These are phyloP conservation scores for Toxotes jaculatrix DNA, from an alignment of 2,113 vertebrate species.

Conservation along the genomic window DNA sequence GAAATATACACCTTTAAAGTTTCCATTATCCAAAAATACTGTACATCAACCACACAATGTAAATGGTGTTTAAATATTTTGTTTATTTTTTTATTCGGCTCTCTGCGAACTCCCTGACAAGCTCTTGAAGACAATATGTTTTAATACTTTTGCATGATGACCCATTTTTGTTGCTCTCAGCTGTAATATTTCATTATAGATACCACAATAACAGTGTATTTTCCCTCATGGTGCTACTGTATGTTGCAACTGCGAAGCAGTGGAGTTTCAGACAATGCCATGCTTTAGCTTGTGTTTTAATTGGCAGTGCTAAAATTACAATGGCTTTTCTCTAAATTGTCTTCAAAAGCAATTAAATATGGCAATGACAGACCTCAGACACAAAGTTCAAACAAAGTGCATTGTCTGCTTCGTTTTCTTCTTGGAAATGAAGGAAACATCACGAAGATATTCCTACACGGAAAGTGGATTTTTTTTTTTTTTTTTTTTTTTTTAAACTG, in stretches of 20 bases:
- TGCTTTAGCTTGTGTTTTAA: slow-evolving; percentile 18
- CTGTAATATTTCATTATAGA: not conserved
- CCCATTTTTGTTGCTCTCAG: not conserved
- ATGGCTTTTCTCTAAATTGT: slow-evolving; percentile 10
- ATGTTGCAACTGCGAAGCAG: not conserved
- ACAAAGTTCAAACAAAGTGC: slow-evolving; percentile 3
- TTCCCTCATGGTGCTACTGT: not conserved
- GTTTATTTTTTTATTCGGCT: not conserved
- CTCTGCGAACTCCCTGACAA: not conserved
- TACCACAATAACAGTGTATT: not conserved
- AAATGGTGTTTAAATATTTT: not conserved
- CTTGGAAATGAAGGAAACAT: not conserved
- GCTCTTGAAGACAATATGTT: not conserved
- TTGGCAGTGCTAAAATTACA: slow-evolving; percentile 11
- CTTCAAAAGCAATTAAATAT: slow-evolving; percentile 16
- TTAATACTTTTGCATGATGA: not conserved
- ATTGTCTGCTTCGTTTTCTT: not conserved
- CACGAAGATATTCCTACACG: not conserved
- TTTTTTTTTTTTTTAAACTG: not conserved
- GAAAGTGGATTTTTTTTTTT: not conserved
- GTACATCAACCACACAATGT: not conserved
- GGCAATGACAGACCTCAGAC: slow-evolving; percentile 23
- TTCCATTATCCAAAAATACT: not conserved
- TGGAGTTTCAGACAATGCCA: slow-evolving; percentile 28
- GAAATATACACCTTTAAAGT: not conserved